Base-by-base conservation (phyloP, 2,888 invertebrate species). In the Crepidodera aurea region DNA sequence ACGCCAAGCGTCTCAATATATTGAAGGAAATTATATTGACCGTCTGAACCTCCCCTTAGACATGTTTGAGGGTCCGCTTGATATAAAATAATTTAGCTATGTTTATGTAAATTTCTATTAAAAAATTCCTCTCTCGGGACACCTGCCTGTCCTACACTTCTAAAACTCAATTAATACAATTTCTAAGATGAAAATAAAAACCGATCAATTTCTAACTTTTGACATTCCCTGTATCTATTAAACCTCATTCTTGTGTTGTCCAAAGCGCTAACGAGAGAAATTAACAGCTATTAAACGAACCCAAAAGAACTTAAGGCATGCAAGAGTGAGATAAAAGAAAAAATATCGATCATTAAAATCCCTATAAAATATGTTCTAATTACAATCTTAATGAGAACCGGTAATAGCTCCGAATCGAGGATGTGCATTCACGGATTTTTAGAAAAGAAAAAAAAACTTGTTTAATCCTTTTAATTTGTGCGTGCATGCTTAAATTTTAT, bases 341-440 rank as follows among this genome's bases (percentile, higher is more conserved):
- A 60, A 46, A 51, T 56, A 61, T 51, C 27, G 56, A 61, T 56
- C 40, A 61, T 61, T 61, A 61, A 61, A 61, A 61, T 61, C 61
- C 51, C 61, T 42, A 34, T 56, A 56, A 63, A 54, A 59, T 59
- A 58, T 62, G 58, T 62, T 58, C 58, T 63, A 63, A 59, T 63
- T 63, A 55, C 55, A 54, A 34, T 48, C 51, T 51, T 59, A 55
- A 59, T 59, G 55, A 40, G 40, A 62, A 55, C 54, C 55, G 51
- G 63, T 63, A 55, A 55, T 48, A 51, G 44, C 51, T 22, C 32
- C 32, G 27, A 44, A 46, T 46, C 37, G 15, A 48, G 7, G 15
- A 18, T 18, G 40, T 18, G 18, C 40, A 10, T 16, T 40, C 18
- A 18, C 2, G 18, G 27, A 27, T 48, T 48, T 25, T 27, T 39